These are phyloP conservation scores for Theristicus caerulescens DNA, from an alignment of 2,113 vertebrate species.

Conservation along the genomic window DNA sequence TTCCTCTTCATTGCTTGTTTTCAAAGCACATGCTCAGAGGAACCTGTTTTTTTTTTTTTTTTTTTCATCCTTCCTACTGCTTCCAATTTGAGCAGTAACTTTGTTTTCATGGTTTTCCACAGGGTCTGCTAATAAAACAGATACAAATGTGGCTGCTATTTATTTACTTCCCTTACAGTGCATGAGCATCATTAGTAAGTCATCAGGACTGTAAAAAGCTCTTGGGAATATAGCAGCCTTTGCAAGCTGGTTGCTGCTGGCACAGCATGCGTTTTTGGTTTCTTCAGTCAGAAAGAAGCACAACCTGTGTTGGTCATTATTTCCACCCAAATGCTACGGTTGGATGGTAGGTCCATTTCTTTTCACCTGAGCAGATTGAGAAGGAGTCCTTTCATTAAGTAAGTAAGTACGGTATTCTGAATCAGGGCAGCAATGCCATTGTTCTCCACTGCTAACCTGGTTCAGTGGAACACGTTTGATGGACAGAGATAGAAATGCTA, in stretches of 20 bases:
- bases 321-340: neutral
- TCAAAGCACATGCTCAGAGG: slow-evolving; percentile 7
- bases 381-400: neutral
- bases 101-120: neutral
- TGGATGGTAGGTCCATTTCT: neutral
- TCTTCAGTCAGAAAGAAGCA: neutral
- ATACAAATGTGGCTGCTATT: neutral
- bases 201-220: neutral
- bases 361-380: slow-evolving; percentile 37
- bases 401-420: neutral
- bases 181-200: neutral
- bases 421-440: neutral
- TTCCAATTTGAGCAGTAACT: neutral
- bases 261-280: neutral
- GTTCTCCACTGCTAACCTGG: neutral
- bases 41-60: neutral
- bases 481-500: neutral
- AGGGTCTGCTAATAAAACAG: neutral
- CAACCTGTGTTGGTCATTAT: neutral
- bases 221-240: neutral
- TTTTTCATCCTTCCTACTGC: neutral
- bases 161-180: neutral
- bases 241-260: neutral
- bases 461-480: neutral
- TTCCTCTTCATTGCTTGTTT: slow-evolving; percentile 26